Base-by-base conservation (phyloP, 2,888 invertebrate species). In the Teleiodes luculella region DNA sequence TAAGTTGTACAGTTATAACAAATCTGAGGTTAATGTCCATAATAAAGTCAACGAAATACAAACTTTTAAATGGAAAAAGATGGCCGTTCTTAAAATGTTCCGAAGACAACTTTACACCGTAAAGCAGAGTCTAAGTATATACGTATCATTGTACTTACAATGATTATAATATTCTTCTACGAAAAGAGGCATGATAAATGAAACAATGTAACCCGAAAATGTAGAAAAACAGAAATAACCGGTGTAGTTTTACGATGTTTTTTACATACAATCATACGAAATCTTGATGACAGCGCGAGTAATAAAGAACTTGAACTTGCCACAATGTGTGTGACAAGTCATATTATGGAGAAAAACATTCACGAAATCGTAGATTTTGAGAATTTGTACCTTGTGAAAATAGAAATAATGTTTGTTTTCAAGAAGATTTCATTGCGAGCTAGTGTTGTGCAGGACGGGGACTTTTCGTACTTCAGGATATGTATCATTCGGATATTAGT, bases 251-350 rank as follows among this genome's bases (percentile, higher is more conserved):
- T 51, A 51, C 30, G 14, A 36, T 51, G 41, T 51, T 51, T 41
- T 50, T 67, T 65, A 60, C 28, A 24, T 20, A 28, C 43, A 24
- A 43, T 43, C 28, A 28, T 43, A 43, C 43, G 13, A 68, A 76
- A 83, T 81, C 86, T 86, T 80, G 83, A 85, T 80, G 80, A 80
- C 81, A 77, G 71, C 69, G 71, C 69, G 65, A 69, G 80, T 76
- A 77, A 81, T 85, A 83, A 84, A 84, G 74, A 72, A 71, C 67
- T 76, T 75, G 71, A 77, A 75, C 72, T 63, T 65, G 54, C 54
- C 63, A 56, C 39, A 39, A 8, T 18, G 18, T 61, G 54, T 31
- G 28, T 28, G 13, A 45, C 31, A 18, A 31, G 18, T 33, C 16
- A 11, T 47, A n/a, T n/a, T n/a, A 62, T 70, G 63, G 43, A 43